These are phyloP conservation scores for Rhyacophila brunnea DNA, from an alignment of 1,140 invertebrate genomes.

Conservation along the genomic window DNA sequence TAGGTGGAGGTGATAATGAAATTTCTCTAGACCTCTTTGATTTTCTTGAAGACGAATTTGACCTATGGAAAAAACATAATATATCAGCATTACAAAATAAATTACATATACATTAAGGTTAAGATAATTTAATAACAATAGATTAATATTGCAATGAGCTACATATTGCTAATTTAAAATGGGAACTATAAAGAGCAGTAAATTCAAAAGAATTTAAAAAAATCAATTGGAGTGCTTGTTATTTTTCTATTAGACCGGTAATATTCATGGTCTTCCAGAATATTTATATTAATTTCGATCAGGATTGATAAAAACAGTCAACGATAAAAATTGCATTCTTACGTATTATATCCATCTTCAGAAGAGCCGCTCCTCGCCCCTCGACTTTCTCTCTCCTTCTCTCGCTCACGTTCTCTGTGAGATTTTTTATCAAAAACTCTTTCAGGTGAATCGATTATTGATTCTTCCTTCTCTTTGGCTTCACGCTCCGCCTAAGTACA, in stretches of 20 bases:
- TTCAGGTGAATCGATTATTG: conserved; percentile 11
- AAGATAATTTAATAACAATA: no score
- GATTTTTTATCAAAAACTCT: conserved; percentile 21
- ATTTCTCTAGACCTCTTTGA: conserved; percentile 51
- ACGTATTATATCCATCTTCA: conserved; percentile 31
- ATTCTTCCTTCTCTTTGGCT: conserved; percentile 32
- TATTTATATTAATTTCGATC: no score
- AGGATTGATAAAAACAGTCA: no score
- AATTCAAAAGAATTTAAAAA: neutral
- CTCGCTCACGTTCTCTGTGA: conserved; percentile 15
- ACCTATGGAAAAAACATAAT: conserved; percentile 20
- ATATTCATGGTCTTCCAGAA: no score
- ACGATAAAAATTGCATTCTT: no score
- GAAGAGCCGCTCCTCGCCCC: conserved; percentile 28
- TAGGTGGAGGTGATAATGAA: conserved; percentile 47
- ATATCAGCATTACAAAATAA: no score
- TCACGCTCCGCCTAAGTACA: conserved; percentile 28
- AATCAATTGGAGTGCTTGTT: no score
- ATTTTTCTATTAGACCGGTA: no score
- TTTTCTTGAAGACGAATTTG: conserved; percentile 44
- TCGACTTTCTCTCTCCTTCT: conserved; percentile 17
- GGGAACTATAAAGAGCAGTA: neutral
- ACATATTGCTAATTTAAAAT: neutral
- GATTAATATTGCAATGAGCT: neutral
- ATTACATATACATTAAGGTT: no score